Evolutionary conservation across 2,888 invertebrate genomes (phyloP).

Genomic region (Cheilosia scutellata): DNA sequence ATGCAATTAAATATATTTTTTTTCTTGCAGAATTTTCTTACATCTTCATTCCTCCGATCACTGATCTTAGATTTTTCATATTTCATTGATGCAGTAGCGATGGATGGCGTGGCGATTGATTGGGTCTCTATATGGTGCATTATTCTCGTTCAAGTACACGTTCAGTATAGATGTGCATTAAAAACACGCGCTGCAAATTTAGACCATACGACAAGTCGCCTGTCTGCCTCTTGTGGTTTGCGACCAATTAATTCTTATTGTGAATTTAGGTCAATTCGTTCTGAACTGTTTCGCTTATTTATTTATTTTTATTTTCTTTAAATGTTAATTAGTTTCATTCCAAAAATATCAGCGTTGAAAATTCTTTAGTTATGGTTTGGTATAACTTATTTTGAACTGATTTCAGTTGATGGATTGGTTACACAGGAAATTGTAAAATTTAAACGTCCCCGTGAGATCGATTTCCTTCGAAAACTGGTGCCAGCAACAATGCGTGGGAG

Average conservation of each 20-base stretch:
- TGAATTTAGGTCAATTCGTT: constrained; percentile 70
- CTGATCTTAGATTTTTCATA: constrained; percentile 61
- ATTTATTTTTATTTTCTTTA: constrained; percentile 20
- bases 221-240: constrained; percentile 61
- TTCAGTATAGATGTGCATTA: constrained; percentile 16
- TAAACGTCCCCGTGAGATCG: not conserved
- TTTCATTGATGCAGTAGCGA: constrained; percentile 40
- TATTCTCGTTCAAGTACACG: no score
- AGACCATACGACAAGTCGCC: constrained; percentile 6
- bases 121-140: constrained; percentile 28
- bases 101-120: constrained; percentile 34
- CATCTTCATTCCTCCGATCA: constrained; percentile 34
- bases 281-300: constrained; percentile 32
- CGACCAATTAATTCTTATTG: constrained; percentile 71
- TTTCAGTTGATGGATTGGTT: constrained; percentile 13
- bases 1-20: constrained; percentile 64
- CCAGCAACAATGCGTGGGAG: constrained; percentile 8
- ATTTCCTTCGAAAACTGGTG: not conserved
- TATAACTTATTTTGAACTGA: not conserved
- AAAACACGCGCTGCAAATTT: constrained; percentile 1
- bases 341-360: constrained; percentile 42
- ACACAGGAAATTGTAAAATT: constrained; percentile 2
- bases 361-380: constrained; percentile 14
- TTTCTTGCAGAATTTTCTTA: constrained; percentile 10
- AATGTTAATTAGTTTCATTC: constrained; percentile 62